Evolutionary conservation across 2,113 vertebrate species (phyloP).

Genomic region (Heterochromis multidens): DNA sequence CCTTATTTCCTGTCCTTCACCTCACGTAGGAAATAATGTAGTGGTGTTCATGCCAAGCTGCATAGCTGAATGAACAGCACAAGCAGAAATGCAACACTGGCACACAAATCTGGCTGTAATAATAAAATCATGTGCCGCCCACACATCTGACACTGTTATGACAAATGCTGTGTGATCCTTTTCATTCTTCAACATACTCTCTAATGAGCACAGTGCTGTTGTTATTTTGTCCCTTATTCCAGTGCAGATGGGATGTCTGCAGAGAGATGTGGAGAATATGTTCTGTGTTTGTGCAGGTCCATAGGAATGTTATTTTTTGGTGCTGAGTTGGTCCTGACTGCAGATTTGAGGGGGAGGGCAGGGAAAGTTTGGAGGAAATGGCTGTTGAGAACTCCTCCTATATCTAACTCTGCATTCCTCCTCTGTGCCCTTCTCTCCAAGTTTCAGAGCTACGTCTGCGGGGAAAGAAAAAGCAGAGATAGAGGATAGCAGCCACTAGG

Average conservation of each 20-base stretch:
- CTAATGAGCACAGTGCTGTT: neutral
- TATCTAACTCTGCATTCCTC: constrained; percentile 66
- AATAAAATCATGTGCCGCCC: neutral
- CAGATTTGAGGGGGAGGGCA: constrained; percentile 54
- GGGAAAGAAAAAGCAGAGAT: neutral
- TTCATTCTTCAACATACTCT: neutral
- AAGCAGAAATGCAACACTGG: neutral
- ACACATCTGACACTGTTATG: neutral
- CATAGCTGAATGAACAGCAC: neutral
- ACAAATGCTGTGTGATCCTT: neutral
- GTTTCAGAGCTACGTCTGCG: neutral
- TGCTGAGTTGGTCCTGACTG: constrained; percentile 31
- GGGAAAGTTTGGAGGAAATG: constrained; percentile 66
- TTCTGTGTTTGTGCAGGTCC: constrained; percentile 4
- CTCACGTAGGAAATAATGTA: neutral
- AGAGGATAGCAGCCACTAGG: neutral
- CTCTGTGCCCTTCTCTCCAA: constrained; percentile 8
- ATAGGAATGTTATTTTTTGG: constrained; percentile 44
- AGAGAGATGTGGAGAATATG: neutral
- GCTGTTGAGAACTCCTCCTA: constrained; percentile 64
- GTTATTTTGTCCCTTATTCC: neutral
- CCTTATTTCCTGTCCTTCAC: constrained; percentile 42
- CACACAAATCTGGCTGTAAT: neutral
- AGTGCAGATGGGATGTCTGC: neutral
- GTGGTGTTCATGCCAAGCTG: neutral